Evolutionary conservation across 2,113 vertebrate species (phyloP).

Genomic region (Megaceryle torquata): DNA sequence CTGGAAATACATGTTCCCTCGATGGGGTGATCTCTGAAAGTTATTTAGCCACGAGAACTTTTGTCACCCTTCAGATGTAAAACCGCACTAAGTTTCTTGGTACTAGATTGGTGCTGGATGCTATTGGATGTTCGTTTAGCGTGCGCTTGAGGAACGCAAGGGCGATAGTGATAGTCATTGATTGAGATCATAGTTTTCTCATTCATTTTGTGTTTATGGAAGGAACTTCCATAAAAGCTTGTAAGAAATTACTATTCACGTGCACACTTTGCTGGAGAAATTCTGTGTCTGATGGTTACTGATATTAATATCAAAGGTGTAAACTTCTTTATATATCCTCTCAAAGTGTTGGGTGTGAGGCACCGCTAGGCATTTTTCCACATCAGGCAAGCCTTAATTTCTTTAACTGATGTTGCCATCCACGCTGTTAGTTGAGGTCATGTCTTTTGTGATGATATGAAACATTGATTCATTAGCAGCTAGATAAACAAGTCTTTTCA

Average conservation of each 20-base stretch:
- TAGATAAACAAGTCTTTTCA: background rate
- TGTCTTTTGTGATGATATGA: background rate
- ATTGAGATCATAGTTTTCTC: background rate
- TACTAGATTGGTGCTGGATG: background rate
- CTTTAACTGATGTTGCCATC: background rate
- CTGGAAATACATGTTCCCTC: background rate
- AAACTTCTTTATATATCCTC: background rate
- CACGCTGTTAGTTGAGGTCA: background rate
- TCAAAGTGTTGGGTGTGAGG: background rate
- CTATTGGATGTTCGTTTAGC: background rate
- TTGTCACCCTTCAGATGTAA: background rate
- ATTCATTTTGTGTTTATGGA: background rate
- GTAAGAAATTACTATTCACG: background rate
- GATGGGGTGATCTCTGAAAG: background rate
- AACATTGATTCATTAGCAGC: background rate
- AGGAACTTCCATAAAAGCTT: background rate
- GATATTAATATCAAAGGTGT: background rate
- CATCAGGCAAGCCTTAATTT: background rate
- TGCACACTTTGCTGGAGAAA: background rate
- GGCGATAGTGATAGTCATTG: background rate
- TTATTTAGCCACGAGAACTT: background rate
- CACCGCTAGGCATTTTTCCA: background rate
- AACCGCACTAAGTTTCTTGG: background rate
- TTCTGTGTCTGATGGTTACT: background rate
- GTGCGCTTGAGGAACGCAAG: background rate